phyloP scores from a whole-genome alignment of 2,113 vertebrate genomes.

The Lampris incognitus region DNA sequence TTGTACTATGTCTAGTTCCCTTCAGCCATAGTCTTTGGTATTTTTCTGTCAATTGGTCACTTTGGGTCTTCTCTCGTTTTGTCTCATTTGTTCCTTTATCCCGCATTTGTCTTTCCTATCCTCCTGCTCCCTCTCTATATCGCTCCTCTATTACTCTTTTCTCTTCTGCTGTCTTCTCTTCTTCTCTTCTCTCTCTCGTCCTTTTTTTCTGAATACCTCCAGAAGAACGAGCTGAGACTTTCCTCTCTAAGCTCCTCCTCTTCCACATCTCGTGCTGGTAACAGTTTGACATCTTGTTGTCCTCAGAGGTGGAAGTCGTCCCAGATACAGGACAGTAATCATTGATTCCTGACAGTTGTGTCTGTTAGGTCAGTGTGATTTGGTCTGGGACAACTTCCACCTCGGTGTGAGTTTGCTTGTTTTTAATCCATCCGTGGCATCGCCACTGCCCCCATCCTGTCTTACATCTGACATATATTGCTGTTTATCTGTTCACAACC shows the following conservation, averaged over 20 bases:
- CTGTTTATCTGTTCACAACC: background rate
- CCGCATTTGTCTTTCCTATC: constrained; percentile 56
- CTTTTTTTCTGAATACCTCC: constrained; percentile 66
- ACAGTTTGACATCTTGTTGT: constrained; percentile 73
- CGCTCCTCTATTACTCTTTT: constrained; percentile 26
- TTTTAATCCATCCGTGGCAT: constrained; percentile 32
- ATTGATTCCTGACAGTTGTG: background rate
- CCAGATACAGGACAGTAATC: constrained; percentile 11
- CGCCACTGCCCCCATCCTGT: constrained; percentile 48
- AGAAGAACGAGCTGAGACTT: constrained; percentile 87
- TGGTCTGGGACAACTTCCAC: constrained; percentile 50
- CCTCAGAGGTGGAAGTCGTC: constrained; percentile 46
- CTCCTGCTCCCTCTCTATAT: constrained; percentile 7
- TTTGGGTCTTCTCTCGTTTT: constrained; percentile 44
- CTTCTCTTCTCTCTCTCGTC: constrained; percentile 40
- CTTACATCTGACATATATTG: background rate
- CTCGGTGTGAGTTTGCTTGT: constrained; percentile 46
- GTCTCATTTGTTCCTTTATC: constrained; percentile 54
- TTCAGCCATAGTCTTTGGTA: background rate
- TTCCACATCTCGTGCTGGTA: constrained; percentile 81
- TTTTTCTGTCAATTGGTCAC: constrained; percentile 46
- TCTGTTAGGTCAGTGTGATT: background rate
- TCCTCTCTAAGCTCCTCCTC: constrained; percentile 86
- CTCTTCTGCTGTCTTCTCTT: constrained; percentile 45
- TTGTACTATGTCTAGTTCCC: constrained; percentile 30